A percentile compares a stretch with the other conserved stretches of the same genome.
Conservation (phyloP, 2,888 invertebrate genomes). For the Allolobophora icterica region DNA sequence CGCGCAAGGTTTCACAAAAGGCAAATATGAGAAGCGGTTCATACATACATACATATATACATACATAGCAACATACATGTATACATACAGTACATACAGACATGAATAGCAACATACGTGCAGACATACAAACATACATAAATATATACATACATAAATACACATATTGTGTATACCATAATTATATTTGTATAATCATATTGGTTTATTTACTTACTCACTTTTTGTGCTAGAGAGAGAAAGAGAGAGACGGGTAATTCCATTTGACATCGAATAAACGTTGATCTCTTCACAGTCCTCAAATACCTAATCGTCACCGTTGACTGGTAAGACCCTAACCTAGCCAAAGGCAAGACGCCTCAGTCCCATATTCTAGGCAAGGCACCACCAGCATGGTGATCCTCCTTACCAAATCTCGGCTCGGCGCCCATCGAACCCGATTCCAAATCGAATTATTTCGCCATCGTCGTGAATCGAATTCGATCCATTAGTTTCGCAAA, state of each 20-base stretch:
- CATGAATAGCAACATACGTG: neutral
- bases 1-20: too few species aligned
- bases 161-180: too few species aligned
- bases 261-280: too few species aligned
- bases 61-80: slow-evolving; percentile 32
- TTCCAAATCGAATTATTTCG: neutral
- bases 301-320: too few species aligned
- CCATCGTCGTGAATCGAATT: neutral
- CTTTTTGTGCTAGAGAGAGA: too few species aligned
- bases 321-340: too few species aligned
- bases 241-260: too few species aligned
- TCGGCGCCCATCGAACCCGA: neutral
- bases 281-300: too few species aligned
- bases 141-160: too few species aligned
- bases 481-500: neutral
- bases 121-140: neutral
- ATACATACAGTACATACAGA: neutral
- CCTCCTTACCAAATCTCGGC: neutral
- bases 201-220: too few species aligned
- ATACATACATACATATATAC: slow-evolving; percentile 33
- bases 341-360: neutral
- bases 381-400: neutral
- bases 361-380: neutral
- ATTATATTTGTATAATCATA: too few species aligned
- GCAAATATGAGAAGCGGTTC: too few species aligned